Base-by-base conservation (phyloP, 2,888 invertebrate species). In the Agrotis puta region DNA sequence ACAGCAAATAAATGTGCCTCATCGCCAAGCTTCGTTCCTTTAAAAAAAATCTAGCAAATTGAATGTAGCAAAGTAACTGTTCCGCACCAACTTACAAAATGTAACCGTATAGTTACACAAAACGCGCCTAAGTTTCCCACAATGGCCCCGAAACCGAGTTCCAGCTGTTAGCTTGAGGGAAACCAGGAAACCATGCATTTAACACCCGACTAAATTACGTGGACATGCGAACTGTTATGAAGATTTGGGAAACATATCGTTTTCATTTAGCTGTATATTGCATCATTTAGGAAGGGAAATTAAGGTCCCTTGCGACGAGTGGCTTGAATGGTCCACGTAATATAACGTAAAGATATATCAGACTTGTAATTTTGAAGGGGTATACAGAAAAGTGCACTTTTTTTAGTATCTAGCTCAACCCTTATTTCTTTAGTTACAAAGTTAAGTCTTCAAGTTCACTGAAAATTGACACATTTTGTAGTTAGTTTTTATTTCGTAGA, bases 211-310 rank as follows among this genome's bases (percentile, higher is more conserved):
- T 5, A 2, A 79, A 64, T 79, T 61, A 56, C 24, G 27, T 22
- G 50, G 51, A 48, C 9, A 61, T 33, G 61, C 18, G 20, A 24
- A 64, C 47, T 27, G 64, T 61, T 76, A 57, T 51, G 51, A 61
- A 61, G 45, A 39, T 51, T 76, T 20, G 56, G 11, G 50, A 39
- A 79, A 79, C 50, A 43, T 64, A 74, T 51, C 11, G 51, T 64
- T 79, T 61, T 64, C 59, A 62, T 76, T 75, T 61, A 24, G 61
- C 27, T 24, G 58, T 4, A 59, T 58, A 22, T 68, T 48, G 53
- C 56, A 47, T 24, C 33, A n/a, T 72, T 65, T 18, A 27, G n/a
- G 53, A 48, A 54, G 33, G n/a, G n/a, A 58, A 58, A 48, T 54
- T 59, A 22, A 13, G 9, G 22, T 20, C 6, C 14, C 18, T 7